These are phyloP conservation scores for Clinocottus analis DNA, from an alignment of 2,113 vertebrate genomes.

Conservation along the genomic window DNA sequence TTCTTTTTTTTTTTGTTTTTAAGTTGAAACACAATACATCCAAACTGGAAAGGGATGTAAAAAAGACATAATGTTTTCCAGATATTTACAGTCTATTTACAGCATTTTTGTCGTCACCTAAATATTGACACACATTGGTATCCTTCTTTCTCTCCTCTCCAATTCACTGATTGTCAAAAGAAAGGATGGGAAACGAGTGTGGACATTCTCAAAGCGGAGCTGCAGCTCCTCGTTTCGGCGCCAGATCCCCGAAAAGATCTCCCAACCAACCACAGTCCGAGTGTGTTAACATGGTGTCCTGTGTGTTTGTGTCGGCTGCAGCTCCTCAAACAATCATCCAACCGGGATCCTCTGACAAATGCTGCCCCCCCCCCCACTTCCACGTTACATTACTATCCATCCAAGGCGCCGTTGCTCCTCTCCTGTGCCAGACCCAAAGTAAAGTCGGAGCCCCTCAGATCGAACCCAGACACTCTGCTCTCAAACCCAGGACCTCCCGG, in stretches of 20 bases:
- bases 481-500: conserved; percentile 85
- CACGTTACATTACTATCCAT: conserved; percentile 71
- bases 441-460: conserved; percentile 80
- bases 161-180: conserved; percentile 82
- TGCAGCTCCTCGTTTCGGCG: conserved; percentile 62
- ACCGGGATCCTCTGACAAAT: conserved; percentile 64
- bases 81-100: conserved; percentile 83
- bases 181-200: conserved; percentile 78
- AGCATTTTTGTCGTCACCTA: conserved; percentile 73
- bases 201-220: conserved; percentile 76
- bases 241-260: conserved; percentile 52
- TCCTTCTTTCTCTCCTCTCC: conserved; percentile 75
- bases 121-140: conserved; percentile 77
- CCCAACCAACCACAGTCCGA: conserved; percentile 53
- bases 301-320: conserved; percentile 57
- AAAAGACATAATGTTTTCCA: conserved; percentile 81
- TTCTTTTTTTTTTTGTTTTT: conserved; percentile 13
- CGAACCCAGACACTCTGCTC: conserved; percentile 78
- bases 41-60: conserved; percentile 82
- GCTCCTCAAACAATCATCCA: conserved; percentile 75
- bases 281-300: conserved; percentile 56
- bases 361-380: too few species aligned
- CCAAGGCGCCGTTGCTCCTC: conserved; percentile 71
- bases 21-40: conserved; percentile 78
- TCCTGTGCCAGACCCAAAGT: conserved; percentile 79